Conservation (phyloP, 2,113 vertebrate genomes). For the Limanda limanda region DNA sequence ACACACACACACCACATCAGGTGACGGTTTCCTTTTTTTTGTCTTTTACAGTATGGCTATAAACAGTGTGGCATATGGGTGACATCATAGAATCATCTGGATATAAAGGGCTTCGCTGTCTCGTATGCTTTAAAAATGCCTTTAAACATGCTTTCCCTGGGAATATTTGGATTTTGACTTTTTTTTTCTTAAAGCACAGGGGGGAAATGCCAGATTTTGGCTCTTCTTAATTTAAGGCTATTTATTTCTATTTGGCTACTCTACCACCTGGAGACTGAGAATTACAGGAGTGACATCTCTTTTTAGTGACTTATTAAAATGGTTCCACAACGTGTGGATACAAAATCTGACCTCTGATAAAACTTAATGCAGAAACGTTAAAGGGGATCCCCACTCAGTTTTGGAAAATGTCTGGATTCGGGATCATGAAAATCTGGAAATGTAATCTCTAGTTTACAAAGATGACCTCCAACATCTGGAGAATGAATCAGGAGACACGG, state of each 20-base stretch:
- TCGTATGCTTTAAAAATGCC: slow-evolving; percentile 28
- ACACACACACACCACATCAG: slow-evolving; percentile 35
- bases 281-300: slow-evolving; percentile 62
- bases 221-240: slow-evolving; percentile 75
- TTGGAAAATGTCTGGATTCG: neutral
- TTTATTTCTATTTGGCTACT: slow-evolving; percentile 67
- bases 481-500: neutral
- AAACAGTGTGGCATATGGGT: slow-evolving; percentile 60
- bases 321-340: slow-evolving; percentile 55
- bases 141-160: slow-evolving; percentile 66
- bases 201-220: slow-evolving; percentile 64
- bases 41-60: slow-evolving; percentile 59
- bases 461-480: neutral
- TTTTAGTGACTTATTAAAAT: slow-evolving; percentile 48
- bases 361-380: slow-evolving; percentile 47
- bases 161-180: slow-evolving; percentile 49
- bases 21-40: slow-evolving; percentile 4
- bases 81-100: slow-evolving; percentile 78
- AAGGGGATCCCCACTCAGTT: slow-evolving; percentile 63
- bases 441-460: neutral
- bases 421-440: neutral
- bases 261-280: slow-evolving; percentile 46
- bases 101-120: slow-evolving; percentile 70
- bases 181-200: slow-evolving; percentile 49
- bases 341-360: slow-evolving; percentile 30